Evolutionary conservation across 2,888 invertebrate genomes (phyloP).

Genomic region (Microplitis manilae): DNA sequence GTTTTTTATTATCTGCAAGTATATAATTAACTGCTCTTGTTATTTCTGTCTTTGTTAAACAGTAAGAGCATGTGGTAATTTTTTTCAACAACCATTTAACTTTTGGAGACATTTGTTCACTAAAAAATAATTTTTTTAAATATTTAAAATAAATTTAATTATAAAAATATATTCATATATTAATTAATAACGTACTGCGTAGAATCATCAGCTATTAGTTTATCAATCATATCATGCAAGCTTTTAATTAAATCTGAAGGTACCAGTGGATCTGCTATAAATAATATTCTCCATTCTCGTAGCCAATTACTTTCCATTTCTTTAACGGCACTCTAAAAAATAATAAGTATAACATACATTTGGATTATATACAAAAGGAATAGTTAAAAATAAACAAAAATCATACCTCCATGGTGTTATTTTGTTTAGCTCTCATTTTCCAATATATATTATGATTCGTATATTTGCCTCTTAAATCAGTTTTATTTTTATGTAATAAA

Average conservation of each 20-base stretch:
- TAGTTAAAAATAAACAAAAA: constrained; percentile 15
- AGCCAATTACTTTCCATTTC: constrained; percentile 78
- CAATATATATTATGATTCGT: constrained; percentile 60
- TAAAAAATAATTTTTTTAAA: constrained; percentile 32
- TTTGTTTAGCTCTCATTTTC: constrained; percentile 65
- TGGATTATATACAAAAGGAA: constrained; percentile 16
- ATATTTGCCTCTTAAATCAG: constrained; percentile 60
- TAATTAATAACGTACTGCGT: constrained; percentile 41
- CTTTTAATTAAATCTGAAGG: constrained; percentile 68
- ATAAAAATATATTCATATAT: constrained; percentile 27
- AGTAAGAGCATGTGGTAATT: constrained; percentile 68
- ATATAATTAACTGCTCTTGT: constrained; percentile 68
- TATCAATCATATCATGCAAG: constrained; percentile 73
- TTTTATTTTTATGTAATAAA: constrained; percentile 59
- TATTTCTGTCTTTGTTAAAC: constrained; percentile 69
- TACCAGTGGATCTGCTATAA: constrained; percentile 76
- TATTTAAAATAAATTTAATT: not conserved
- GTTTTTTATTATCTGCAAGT: constrained; percentile 63
- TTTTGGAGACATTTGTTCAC: constrained; percentile 59
- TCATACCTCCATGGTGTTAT: constrained; percentile 64
- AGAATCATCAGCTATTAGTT: constrained; percentile 69
- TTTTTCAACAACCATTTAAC: constrained; percentile 70
- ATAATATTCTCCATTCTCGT: constrained; percentile 77
- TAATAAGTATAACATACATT: constrained; percentile 18
- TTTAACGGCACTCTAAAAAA: constrained; percentile 74